Conservation (phyloP, 2,113 vertebrate genomes). For the Cyrtonyx montezumae region DNA sequence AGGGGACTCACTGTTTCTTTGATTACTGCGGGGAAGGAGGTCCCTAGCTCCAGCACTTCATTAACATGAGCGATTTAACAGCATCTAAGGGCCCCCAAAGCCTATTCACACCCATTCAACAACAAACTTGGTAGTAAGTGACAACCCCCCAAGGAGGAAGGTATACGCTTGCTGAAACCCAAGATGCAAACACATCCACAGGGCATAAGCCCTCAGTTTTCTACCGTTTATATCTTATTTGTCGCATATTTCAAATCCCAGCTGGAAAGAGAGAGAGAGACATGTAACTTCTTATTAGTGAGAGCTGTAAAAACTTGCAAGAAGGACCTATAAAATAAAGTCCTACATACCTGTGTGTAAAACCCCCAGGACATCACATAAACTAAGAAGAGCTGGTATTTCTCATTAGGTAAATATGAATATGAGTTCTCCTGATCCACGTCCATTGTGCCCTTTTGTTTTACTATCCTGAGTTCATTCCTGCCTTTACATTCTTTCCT, state of each 20-base stretch:
- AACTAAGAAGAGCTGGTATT: not conserved
- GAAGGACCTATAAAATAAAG: constrained; percentile 11
- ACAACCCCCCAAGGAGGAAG: constrained; percentile 74
- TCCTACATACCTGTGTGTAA: not conserved
- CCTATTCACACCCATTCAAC: constrained; percentile 73
- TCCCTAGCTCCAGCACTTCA: constrained; percentile 82
- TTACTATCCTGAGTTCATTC: constrained; percentile 37
- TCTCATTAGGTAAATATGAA: constrained; percentile 41
- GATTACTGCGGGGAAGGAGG: constrained; percentile 72
- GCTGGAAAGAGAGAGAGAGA: constrained; percentile 55
- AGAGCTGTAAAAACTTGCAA: constrained; percentile 27
- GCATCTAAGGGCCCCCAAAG: constrained; percentile 73
- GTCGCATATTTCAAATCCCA: constrained; percentile 71
- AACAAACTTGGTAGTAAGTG: constrained; percentile 78
- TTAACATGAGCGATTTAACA: constrained; percentile 81
- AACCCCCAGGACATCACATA: not conserved
- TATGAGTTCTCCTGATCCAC: constrained; percentile 31
- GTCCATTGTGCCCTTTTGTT: constrained; percentile 26
- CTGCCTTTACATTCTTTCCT: constrained; percentile 41
- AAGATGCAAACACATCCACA: constrained; percentile 76
- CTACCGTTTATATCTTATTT: constrained; percentile 77
- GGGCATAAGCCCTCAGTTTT: constrained; percentile 74
- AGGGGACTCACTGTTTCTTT: constrained; percentile 78
- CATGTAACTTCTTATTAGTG: constrained; percentile 71
- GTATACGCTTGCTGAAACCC: constrained; percentile 72